Conservation (phyloP, 2,888 invertebrate species). For the Oscheius onirici region DNA sequence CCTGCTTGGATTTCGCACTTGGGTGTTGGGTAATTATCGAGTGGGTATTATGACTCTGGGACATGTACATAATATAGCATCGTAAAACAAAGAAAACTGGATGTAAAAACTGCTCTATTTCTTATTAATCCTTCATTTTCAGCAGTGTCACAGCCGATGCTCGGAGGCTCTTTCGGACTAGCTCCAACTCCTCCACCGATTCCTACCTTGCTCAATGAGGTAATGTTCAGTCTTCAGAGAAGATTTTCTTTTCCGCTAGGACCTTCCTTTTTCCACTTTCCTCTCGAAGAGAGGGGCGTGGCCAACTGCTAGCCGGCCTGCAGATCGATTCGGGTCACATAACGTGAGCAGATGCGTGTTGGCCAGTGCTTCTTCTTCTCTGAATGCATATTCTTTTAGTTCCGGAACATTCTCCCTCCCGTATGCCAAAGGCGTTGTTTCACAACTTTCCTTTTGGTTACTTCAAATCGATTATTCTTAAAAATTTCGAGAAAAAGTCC, state of each 20-base stretch:
- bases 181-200: constrained; percentile 63
- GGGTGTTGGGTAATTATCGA: constrained; percentile 12
- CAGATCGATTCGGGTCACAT: constrained; percentile 38
- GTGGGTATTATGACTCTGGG: background rate
- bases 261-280: constrained; percentile 3
- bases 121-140: constrained; percentile 20
- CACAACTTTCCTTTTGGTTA: no score
- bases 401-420: no score
- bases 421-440: no score
- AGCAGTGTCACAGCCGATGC: constrained; percentile 58
- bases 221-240: no score
- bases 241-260: background rate
- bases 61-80: background rate
- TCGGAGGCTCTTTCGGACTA: constrained; percentile 59
- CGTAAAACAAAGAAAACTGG: no score
- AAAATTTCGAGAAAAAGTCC: no score
- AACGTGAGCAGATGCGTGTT: constrained; percentile 31
- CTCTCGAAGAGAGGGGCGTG: constrained; percentile 9
- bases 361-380: background rate
- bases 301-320: constrained; percentile 18
- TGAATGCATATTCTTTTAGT: no score
- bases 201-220: constrained; percentile 44
- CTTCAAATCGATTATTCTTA: no score
- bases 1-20: background rate
- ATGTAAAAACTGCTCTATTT: no score